Conservation (phyloP, 2,888 invertebrate species). For the Magallana nippona region DNA sequence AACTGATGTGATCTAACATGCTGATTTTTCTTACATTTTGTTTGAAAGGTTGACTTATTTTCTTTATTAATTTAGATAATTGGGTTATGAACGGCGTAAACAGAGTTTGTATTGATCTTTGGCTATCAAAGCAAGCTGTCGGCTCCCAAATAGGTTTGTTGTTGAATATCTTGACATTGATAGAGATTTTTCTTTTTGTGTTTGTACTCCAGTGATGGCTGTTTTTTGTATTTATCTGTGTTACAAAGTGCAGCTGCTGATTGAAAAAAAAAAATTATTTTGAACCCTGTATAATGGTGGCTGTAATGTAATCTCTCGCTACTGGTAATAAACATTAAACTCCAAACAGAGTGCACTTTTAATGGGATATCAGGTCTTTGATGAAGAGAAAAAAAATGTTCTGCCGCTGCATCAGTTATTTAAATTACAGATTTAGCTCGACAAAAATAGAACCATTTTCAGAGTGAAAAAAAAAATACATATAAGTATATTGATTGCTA, state of each 20-base stretch:
- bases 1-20: background rate
- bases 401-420: background rate
- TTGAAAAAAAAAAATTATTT: background rate
- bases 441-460: too few relatives aligned
- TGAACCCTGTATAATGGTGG: background rate
- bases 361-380: background rate
- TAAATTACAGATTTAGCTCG: background rate
- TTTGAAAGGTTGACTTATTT: slow-evolving; percentile 9
- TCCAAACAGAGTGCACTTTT: background rate
- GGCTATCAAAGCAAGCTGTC: slow-evolving; percentile 6
- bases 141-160: slow-evolving; percentile 8
- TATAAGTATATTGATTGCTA: too few relatives aligned
- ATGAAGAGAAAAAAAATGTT: background rate
- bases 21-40: background rate
- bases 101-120: slow-evolving; percentile 1
- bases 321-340: background rate
- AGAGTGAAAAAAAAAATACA: too few relatives aligned
- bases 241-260: slow-evolving; percentile 30
- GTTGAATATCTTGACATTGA: slow-evolving; percentile 26
- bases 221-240: slow-evolving; percentile 5
- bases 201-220: background rate
- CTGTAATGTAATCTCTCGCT: background rate
- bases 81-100: slow-evolving; percentile 1
- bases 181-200: background rate
- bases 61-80: slow-evolving; percentile 15